Evolutionary conservation across 1,140 invertebrate genomes (phyloP).

Genomic region (Trachymyrmex cornetzi): DNA sequence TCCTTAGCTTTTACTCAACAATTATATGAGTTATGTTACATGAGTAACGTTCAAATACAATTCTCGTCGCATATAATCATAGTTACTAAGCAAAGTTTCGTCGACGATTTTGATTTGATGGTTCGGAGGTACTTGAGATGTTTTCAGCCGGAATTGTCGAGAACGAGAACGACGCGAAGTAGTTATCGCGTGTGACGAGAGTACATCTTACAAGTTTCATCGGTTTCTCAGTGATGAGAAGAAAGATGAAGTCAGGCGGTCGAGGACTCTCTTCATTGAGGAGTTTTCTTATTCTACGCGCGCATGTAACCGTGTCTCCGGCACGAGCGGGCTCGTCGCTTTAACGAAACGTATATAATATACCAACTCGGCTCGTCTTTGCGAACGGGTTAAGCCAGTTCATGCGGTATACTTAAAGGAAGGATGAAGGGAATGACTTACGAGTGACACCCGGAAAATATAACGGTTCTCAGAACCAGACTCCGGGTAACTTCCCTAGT

Average conservation of each 20-base stretch:
- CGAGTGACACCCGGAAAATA: conserved; percentile 53
- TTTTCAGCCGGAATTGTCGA: neutral
- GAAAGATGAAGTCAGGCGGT: neutral
- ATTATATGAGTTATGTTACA: neutral
- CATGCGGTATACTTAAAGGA: conserved; percentile 32
- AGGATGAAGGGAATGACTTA: conserved; percentile 60
- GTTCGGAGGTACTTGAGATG: neutral
- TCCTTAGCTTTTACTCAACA: neutral
- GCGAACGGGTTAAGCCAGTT: neutral
- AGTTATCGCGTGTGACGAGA: conserved; percentile 20
- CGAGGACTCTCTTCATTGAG: conserved; percentile 31
- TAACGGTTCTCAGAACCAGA: conserved; percentile 38
- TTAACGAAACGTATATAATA: conserved; percentile 77
- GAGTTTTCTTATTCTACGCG: conserved; percentile 52
- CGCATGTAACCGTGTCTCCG: neutral
- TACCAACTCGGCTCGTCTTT: conserved; percentile 66
- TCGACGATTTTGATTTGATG: conserved; percentile 5
- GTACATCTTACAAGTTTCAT: conserved; percentile 29
- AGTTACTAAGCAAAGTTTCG: neutral
- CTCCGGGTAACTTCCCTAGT: conserved; percentile 5
- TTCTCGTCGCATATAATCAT: neutral
- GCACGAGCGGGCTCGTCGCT: conserved; percentile 22
- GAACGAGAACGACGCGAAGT: neutral
- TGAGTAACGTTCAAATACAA: neutral
- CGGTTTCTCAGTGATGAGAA: neutral